Evolutionary conservation across 2,113 vertebrate species (phyloP), one percentile per base, ranked within the genome.

Genomic region (Mus pahari): DNA sequence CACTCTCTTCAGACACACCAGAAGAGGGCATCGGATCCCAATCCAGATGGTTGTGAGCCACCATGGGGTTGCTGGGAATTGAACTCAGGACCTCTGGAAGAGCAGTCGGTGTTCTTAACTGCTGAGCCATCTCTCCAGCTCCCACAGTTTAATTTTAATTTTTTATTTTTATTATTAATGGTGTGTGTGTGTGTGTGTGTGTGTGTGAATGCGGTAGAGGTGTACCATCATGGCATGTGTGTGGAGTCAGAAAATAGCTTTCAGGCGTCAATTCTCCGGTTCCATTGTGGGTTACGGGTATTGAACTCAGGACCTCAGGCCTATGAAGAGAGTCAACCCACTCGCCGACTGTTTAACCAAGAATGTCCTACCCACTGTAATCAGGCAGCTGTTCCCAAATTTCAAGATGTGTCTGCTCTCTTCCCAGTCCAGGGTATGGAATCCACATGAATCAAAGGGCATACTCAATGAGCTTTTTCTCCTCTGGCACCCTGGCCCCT

Each of bases 381-480:
- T 11, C 70, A 71, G 36, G 22, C 17, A 50, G 28, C 45, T 42
- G n/a, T 20, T 28, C 36, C 22, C 7, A 4, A 89, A 14, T 53
- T 1, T 33, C 42, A 86, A 81, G 28, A 58, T 31, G 31, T 1
- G 12, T n/a, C 62, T 0, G 2, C 77, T 74, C 77, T 17, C 86
- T 50, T 64, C 60, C 42, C 70, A 33, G 10, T 36, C 36, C 10
- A 2, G 62, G 28, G 19, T 0, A 12, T 3, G 8, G 33, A 31
- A 24, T 42, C 36, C 77, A 24, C 8, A 5, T 60, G 20, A 24
- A 28, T 87, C 53, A 3, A 14, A 26, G 13, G 36, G 70, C 13
- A 4, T 0, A 3, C 7, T 42, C 8, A 26, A 42, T 7, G 62
- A 42, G 0, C 24, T 7, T 24, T 31, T 74, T 33, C 48, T 48